Evolutionary conservation across 2,113 vertebrate species (phyloP).

Genomic region (Strigops habroptila): DNA sequence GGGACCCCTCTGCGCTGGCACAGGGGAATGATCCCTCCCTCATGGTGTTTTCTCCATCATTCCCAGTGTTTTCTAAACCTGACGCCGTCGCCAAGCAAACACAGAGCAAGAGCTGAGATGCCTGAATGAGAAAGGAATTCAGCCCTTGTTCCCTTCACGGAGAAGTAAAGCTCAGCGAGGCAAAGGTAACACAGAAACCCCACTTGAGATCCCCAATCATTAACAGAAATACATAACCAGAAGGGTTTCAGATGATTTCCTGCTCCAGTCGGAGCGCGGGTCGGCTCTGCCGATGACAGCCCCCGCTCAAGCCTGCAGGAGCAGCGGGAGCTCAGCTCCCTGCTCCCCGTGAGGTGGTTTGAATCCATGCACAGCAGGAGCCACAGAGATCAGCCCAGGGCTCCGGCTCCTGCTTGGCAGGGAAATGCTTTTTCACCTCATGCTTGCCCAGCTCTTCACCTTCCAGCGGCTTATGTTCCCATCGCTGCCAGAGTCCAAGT

Average conservation of each 20-base stretch:
- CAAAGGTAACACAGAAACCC: constrained; percentile 49
- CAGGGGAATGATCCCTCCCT: neutral
- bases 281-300: neutral
- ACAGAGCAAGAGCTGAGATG: neutral
- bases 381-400: neutral
- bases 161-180: constrained; percentile 43
- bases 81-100: accelerated
- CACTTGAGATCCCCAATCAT: constrained; percentile 67
- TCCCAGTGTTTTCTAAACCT: neutral
- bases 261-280: constrained; percentile 8
- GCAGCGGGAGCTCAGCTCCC: neutral
- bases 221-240: constrained; percentile 66
- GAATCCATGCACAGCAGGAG: neutral
- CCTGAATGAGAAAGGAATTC: constrained; percentile 58
- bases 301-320: neutral
- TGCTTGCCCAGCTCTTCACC: constrained; percentile 19
- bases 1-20: neutral
- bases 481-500: neutral
- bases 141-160: constrained; percentile 24
- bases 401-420: neutral
- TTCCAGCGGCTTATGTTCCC: neutral
- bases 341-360: neutral
- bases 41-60: neutral
- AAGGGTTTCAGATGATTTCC: neutral
- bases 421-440: neutral